Base-by-base conservation (phyloP, 2,797 vertebrate genomes). In the Buceros bicornis region DNA sequence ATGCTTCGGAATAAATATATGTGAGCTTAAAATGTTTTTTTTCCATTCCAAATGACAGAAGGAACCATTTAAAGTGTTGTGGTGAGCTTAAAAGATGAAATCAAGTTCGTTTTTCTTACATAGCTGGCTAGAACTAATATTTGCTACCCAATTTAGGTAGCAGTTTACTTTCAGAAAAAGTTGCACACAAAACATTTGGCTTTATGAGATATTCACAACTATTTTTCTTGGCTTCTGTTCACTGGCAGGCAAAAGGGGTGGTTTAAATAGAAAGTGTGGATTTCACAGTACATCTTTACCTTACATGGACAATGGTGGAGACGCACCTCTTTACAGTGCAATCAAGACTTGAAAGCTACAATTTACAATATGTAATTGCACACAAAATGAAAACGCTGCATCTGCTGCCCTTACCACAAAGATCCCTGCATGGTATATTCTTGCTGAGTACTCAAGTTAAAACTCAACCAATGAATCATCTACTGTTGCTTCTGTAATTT, bases 71-170 rank as follows among this genome's bases (percentile, higher is more conserved):
- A 95, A 96, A 97, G 14, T 74, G 64, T 78, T 96, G 81, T 69
- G 83, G 93, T 87, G 72, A 94, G 37, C 17, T 84, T 87, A 89
- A 93, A 87, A 65, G 64, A 91, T 47, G 69, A 96, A 95, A 95
- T 93, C 83, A 89, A 89, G 64, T 85, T 89, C 11, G 0, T 87
- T 89, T 97, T 96, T 80, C 67, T 95, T 90, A 74, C 83, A 81
- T 45, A 90, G 81, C 65, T 92, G 93, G 83, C 71, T 95, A 95
- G 90, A 97, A 74, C 67, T 92, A 94, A 94, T 96, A 96, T 96
- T 95, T 95, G 78, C 83, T 92, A 81, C 78, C 61, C 83, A 90
- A 51, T 90, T 87, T 93, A 95, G 57, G 81, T 84, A 95, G 91
- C 50, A 90, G 64, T 64, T 78, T 85, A 94, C 89, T 82, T 94